phyloP scores from a whole-genome alignment of 2,113 vertebrate species.

The Isichthys henryi region DNA sequence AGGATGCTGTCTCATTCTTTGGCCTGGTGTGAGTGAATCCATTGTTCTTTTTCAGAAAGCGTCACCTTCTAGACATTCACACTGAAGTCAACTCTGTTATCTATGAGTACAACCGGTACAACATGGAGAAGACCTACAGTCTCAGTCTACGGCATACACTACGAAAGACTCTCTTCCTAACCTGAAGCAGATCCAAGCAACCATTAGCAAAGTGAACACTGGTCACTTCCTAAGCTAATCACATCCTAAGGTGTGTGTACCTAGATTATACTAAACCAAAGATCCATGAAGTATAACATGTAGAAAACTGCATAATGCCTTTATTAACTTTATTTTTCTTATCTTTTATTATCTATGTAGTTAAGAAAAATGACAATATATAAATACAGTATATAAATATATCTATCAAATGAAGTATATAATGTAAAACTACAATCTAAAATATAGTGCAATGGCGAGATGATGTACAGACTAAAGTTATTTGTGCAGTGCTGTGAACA shows the following conservation, averaged over 20 bases:
- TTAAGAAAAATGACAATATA: neutral
- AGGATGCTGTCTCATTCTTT: neutral
- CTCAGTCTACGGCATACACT: conserved; percentile 75
- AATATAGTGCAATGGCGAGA: too few relatives aligned
- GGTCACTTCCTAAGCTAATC: neutral
- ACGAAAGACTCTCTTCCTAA: conserved; percentile 70
- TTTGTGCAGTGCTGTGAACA: too few relatives aligned
- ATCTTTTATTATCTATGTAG: neutral
- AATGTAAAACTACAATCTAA: too few relatives aligned
- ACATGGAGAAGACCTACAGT: conserved; percentile 47
- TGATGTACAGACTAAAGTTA: too few relatives aligned
- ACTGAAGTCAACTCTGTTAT: conserved; percentile 65
- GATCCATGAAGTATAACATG: neutral
- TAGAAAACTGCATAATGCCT: neutral
- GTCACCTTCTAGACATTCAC: conserved; percentile 68
- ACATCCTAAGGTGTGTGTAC: neutral
- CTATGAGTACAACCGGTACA: conserved; percentile 63
- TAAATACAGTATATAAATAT: too few relatives aligned
- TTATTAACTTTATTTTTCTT: neutral
- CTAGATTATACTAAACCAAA: neutral
- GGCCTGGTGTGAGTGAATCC: neutral
- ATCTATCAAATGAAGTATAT: too few relatives aligned
- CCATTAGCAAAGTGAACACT: neutral
- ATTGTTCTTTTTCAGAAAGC: conserved; percentile 54
- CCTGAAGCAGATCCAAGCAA: neutral